Percentiles rank a stretch among this genome's conserved stretches.
phyloP scores from a whole-genome alignment of 1,140 invertebrate genomes.

The Halesus radiatus region DNA sequence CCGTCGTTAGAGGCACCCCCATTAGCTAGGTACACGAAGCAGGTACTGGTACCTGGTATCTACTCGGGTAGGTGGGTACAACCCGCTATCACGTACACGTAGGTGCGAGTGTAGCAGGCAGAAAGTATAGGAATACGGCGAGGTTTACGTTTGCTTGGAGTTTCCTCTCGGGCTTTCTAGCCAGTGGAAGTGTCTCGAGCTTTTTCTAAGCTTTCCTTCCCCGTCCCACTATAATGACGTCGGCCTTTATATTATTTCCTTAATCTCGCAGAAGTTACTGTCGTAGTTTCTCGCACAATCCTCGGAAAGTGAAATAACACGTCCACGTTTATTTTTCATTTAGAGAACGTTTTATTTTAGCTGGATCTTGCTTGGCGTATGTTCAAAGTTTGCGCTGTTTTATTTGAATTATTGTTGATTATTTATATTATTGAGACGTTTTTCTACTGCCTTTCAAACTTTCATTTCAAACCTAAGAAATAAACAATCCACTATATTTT shows the following conservation, averaged over 20 bases:
- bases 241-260: not conserved
- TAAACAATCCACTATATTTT: too few relatives aligned
- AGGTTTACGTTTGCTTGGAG: conserved; percentile 1
- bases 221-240: not conserved
- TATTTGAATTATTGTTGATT: too few relatives aligned
- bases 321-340: too few relatives aligned
- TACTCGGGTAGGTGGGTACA: too few relatives aligned
- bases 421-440: too few relatives aligned
- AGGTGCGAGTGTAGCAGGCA: not conserved
- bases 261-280: not conserved
- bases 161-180: conserved; percentile 26
- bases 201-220: conserved; percentile 12
- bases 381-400: too few relatives aligned
- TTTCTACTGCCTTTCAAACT: too few relatives aligned
- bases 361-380: too few relatives aligned
- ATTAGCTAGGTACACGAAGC: not conserved
- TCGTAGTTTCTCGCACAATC: not conserved
- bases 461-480: too few relatives aligned
- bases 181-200: not conserved
- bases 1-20: not conserved
- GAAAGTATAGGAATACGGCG: not conserved
- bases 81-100: not conserved
- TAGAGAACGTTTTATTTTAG: too few relatives aligned
- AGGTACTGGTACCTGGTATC: not conserved
- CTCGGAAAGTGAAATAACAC: too few relatives aligned